These are phyloP conservation scores for Philotrypesis tridentata DNA, from an alignment of 1,140 invertebrate species.

Conservation along the genomic window DNA sequence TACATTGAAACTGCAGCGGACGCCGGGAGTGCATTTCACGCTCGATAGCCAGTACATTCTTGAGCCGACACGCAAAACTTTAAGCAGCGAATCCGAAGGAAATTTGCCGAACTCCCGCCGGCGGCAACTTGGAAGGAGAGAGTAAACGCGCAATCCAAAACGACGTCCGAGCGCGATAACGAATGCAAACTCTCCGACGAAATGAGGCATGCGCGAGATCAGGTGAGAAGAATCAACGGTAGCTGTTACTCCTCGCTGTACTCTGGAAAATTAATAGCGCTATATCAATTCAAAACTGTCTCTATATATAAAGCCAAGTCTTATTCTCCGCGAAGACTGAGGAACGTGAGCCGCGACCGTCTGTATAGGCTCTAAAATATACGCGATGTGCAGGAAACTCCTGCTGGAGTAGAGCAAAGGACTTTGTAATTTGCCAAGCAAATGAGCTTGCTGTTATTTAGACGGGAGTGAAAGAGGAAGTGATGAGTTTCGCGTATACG, in stretches of 20 bases:
- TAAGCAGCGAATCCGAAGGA: background rate
- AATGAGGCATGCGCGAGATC: background rate
- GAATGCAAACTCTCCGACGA: background rate
- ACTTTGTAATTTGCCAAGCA: constrained; percentile 3
- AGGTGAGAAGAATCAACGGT: background rate
- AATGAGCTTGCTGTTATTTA: background rate
- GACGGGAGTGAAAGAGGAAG: background rate
- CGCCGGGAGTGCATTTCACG: background rate
- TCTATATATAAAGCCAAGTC: background rate
- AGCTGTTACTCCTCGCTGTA: background rate
- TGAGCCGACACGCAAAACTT: background rate
- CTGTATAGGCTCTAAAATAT: too few species aligned
- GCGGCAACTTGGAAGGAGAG: background rate
- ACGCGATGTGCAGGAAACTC: too few species aligned
- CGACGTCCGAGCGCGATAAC: background rate
- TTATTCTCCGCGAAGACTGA: background rate
- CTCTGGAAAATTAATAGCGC: background rate
- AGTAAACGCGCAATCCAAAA: background rate
- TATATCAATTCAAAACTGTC: background rate
- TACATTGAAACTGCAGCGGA: background rate
- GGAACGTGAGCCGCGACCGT: background rate
- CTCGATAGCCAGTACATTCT: background rate
- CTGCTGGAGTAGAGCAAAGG: background rate
- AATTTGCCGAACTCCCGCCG: background rate
- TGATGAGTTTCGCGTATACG: background rate